phyloP scores from a whole-genome alignment of 2,113 vertebrate species.

The Maccullochella peelii region DNA sequence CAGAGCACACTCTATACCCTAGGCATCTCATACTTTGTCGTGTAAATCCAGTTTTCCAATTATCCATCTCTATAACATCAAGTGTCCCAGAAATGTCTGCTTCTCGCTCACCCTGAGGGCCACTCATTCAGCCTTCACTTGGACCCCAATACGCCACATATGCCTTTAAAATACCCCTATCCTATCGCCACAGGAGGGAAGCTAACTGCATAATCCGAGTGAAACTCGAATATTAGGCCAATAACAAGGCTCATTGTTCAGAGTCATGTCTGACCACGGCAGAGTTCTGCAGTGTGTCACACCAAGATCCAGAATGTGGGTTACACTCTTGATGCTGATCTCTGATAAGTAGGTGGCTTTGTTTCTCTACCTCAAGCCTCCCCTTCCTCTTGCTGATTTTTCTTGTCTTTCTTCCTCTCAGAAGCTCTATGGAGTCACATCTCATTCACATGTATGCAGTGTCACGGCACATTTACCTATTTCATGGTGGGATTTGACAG shows the following conservation, averaged over 20 bases:
- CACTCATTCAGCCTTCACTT: conserved; percentile 48
- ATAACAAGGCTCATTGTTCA: conserved; percentile 20
- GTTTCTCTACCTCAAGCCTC: conserved; percentile 23
- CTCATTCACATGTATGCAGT: conserved; percentile 56
- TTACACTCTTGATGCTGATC: conserved; percentile 66
- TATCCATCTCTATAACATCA: conserved; percentile 68
- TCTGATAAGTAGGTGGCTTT: conserved; percentile 51
- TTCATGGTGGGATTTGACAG: conserved; percentile 71
- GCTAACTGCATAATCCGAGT: conserved; percentile 20
- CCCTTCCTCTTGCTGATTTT: conserved; percentile 18
- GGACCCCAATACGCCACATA: conserved; percentile 56
- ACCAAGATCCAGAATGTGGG: conserved; percentile 59
- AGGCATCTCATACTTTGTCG: conserved; percentile 56
- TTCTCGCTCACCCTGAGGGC: conserved; percentile 56
- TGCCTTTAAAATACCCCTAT: conserved; percentile 45
- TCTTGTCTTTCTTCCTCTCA: conserved; percentile 6
- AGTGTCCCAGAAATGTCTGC: conserved; percentile 76
- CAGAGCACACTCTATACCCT: conserved; percentile 42
- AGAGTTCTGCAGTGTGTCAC: conserved; percentile 49
- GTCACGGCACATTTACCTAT: conserved; percentile 55
- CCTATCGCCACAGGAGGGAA: conserved; percentile 35
- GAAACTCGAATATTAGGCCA: conserved; percentile 38
- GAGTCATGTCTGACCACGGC: conserved; percentile 1
- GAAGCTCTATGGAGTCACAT: conserved; percentile 9
- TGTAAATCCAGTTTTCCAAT: conserved; percentile 64